Evolutionary conservation across 2,797 vertebrate species (phyloP).

Genomic region (Lepus townsendii): DNA sequence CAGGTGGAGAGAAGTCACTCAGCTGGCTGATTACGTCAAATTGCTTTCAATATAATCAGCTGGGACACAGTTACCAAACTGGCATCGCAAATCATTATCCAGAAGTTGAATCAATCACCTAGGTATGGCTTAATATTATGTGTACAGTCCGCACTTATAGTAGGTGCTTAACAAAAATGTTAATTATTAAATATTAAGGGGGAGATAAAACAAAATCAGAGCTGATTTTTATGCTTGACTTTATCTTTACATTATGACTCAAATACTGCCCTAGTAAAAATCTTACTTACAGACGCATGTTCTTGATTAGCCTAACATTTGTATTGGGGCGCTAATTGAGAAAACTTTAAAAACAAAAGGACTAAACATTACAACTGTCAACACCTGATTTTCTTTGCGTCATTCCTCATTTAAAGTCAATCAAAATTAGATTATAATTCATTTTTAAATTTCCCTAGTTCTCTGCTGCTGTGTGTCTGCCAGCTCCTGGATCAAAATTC

Average conservation of each 20-base stretch:
- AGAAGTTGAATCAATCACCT: constrained; percentile 67
- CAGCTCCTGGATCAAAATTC: neutral
- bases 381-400: constrained; percentile 41
- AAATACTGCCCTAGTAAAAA: neutral
- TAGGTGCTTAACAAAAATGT: constrained; percentile 50
- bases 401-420: constrained; percentile 44
- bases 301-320: constrained; percentile 33
- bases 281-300: constrained; percentile 17
- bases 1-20: constrained; percentile 77
- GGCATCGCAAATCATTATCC: constrained; percentile 72
- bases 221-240: constrained; percentile 5
- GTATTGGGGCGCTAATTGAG: neutral
- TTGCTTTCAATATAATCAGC: constrained; percentile 73
- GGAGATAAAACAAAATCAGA: constrained; percentile 43
- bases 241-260: constrained; percentile 23
- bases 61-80: constrained; percentile 71
- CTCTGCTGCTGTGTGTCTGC: neutral
- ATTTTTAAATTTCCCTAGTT: constrained; percentile 47
- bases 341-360: neutral
- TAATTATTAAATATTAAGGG: neutral
- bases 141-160: constrained; percentile 22
- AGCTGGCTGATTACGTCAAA: constrained; percentile 77
- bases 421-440: constrained; percentile 60
- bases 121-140: constrained; percentile 58
- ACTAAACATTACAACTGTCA: neutral